Conservation (phyloP, 2,113 vertebrate species). For the Carettochelys insculpta region DNA sequence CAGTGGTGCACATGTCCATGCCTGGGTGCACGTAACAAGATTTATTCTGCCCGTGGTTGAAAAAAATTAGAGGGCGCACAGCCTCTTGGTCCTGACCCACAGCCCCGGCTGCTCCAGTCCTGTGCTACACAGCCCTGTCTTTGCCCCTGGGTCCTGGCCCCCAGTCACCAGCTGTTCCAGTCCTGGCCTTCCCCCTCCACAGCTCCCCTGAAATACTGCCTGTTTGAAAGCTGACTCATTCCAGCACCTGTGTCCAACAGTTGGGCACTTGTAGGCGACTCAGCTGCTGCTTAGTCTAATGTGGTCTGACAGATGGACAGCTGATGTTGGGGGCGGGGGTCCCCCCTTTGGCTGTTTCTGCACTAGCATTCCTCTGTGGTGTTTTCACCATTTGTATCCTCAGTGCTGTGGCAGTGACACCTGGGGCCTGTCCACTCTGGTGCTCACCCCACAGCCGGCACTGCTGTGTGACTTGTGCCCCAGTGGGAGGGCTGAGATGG, state of each 20-base stretch:
- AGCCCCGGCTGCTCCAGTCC: background rate
- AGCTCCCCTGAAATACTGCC: background rate
- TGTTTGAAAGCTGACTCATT: background rate
- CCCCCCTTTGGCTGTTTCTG: background rate
- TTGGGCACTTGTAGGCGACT: background rate
- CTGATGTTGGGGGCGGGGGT: background rate
- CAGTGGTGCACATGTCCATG: too few species aligned
- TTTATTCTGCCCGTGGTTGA: too few species aligned
- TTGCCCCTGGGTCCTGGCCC: rapidly evolving
- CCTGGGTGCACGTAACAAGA: too few species aligned
- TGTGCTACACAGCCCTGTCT: background rate
- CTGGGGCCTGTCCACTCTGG: background rate
- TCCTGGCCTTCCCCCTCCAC: background rate
- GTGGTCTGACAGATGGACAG: background rate
- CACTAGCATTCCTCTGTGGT: background rate
- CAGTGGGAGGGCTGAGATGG: background rate
- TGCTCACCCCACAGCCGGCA: background rate
- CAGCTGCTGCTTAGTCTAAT: background rate
- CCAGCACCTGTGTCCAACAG: background rate
- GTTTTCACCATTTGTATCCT: background rate
- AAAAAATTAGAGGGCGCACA: too few species aligned
- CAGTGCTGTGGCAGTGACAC: background rate
- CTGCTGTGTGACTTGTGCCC: background rate
- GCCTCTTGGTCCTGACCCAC: rapidly evolving
- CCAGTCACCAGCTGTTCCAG: background rate